These are phyloP conservation scores for Caerostris darwini DNA, from an alignment of 1,140 invertebrate species.

Conservation along the genomic window DNA sequence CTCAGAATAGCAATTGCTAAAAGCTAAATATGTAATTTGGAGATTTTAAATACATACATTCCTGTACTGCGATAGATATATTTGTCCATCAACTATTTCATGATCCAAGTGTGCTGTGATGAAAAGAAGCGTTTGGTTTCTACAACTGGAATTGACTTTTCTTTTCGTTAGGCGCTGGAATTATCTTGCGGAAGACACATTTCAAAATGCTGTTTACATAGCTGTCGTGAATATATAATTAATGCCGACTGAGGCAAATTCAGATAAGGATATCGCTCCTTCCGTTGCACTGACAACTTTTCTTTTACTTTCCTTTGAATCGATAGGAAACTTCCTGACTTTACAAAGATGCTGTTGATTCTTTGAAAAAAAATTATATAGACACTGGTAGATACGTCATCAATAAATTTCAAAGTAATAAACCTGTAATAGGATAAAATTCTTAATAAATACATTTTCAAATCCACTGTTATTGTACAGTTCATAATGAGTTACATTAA, in stretches of 20 bases:
- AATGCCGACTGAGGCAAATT: not conserved
- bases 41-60: too few species aligned
- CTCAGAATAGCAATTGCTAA: too few species aligned
- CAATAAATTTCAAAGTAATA: not conserved
- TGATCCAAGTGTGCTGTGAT: not conserved
- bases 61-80: too few species aligned
- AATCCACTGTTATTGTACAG: too few species aligned
- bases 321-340: not conserved
- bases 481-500: too few species aligned
- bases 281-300: not conserved
- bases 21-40: too few species aligned
- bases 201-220: constrained; percentile 8
- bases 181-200: constrained; percentile 12
- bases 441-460: too few species aligned
- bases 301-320: not conserved
- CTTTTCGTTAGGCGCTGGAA: not conserved
- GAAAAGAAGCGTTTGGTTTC: not conserved
- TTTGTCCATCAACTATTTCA: not conserved
- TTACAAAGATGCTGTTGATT: not conserved
- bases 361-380: not conserved
- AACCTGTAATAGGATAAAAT: not conserved
- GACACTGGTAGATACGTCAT: not conserved
- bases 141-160: not conserved
- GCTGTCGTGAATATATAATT: constrained; percentile 32
- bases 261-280: not conserved